Base-by-base conservation (phyloP, 2,113 vertebrate species). In the Boleophthalmus pectinirostris region DNA sequence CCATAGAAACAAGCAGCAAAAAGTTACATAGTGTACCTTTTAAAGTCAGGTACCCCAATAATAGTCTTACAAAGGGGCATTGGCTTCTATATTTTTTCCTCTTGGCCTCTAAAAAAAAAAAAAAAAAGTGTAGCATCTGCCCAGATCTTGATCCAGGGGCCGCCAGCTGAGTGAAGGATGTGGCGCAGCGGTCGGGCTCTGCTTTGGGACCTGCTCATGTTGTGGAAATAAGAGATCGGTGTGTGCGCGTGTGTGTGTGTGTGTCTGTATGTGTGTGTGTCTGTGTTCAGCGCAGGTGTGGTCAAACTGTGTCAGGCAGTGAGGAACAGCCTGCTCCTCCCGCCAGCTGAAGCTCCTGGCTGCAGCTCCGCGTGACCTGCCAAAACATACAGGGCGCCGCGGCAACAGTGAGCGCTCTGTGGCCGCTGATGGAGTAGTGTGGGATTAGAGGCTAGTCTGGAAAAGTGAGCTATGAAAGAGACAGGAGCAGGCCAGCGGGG, bases 301-400 rank as follows among this genome's bases (percentile, higher is more conserved):
- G 23, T 66, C n/a, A 23, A 66, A 70, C 45, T 65, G 71, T 47
- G 61, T 75, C 71, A 56, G 68, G 47, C 68, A 51, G 38, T 35
- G 46, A 57, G 68, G 64, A 58, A 3, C 51, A 21, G 25, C 64
- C 74, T 53, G 74, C 51, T 76, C 58, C 74, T 72, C 60, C 70
- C 45, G 79, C 47, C 16, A 76, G 69, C 70, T 77, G 83, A 84
- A 80, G 81, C 79, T 69, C 14, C 83, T 73, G 70, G 80, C 78
- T 72, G 0, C 56, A 72, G 65, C 73, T 57, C 70, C 78, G 85
- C 68, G 80, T 81, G 82, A 85, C 73, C 75, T 89, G 85, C 90
- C 90, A 91, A 90, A 87, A 80, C 88, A 85, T 83, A 90, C 88
- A 87, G 68, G 72, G 78, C 71, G 29, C 82, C 78, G 29, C 83